phyloP scores from a whole-genome alignment of 2,113 vertebrate species.

The Puma concolor region DNA sequence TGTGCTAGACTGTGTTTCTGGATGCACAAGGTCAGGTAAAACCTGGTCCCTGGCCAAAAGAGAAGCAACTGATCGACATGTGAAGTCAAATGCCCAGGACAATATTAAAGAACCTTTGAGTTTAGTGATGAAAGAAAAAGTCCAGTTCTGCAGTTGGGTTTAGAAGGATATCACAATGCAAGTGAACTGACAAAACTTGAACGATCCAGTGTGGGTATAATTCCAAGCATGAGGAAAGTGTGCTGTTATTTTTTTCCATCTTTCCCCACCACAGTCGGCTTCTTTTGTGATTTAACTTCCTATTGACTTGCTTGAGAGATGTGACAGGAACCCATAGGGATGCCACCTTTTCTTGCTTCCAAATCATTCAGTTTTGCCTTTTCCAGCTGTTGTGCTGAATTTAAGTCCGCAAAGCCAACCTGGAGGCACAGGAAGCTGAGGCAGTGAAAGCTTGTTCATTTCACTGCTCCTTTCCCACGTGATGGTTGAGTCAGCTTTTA shows the following conservation, averaged over 20 bases:
- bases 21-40: background rate
- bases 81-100: background rate
- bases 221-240: background rate
- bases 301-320: background rate
- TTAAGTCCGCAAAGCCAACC: background rate
- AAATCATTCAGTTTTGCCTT: background rate
- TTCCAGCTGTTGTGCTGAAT: background rate
- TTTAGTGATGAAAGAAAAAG: background rate
- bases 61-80: background rate
- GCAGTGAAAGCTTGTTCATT: slow-evolving; percentile 54
- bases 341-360: background rate
- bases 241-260: background rate
- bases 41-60: background rate
- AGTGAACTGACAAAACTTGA: background rate
- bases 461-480: slow-evolving; percentile 58
- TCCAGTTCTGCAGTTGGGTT: background rate
- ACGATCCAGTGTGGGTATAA: background rate
- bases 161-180: background rate
- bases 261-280: background rate
- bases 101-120: background rate
- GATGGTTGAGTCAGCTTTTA: slow-evolving; percentile 62
- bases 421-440: slow-evolving; percentile 48
- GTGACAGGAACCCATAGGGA: background rate
- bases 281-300: background rate
- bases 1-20: background rate